A percentile compares a stretch with the other conserved stretches of the same genome.
phyloP scores from a whole-genome alignment of 2,888 invertebrate genomes.

The Tridacna crocea region DNA sequence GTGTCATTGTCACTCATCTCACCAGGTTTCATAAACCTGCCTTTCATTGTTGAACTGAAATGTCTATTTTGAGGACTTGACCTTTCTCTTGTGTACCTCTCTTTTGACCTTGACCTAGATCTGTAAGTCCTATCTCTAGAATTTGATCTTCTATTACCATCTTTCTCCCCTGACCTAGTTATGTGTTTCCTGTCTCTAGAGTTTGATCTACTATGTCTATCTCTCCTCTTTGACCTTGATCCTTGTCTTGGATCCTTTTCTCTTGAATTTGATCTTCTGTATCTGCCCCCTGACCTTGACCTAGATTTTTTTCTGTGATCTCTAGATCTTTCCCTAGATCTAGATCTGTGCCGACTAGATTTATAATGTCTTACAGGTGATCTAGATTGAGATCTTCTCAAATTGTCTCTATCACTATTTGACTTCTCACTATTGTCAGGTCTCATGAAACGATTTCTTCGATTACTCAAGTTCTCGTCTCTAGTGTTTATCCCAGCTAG shows the following conservation, averaged over 20 bases:
- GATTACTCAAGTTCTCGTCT: slow-evolving; percentile 31
- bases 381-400: slow-evolving; percentile 18
- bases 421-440: slow-evolving; percentile 51
- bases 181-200: slow-evolving; percentile 12
- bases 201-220: slow-evolving; percentile 21
- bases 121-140: slow-evolving; percentile 31
- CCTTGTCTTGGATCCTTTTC: background rate
- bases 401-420: background rate
- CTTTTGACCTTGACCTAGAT: slow-evolving; percentile 56
- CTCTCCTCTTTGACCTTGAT: slow-evolving; percentile 28
- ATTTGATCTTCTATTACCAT: slow-evolving; percentile 44
- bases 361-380: slow-evolving; percentile 18
- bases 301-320: slow-evolving; percentile 20
- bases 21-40: slow-evolving; percentile 62
- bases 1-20: slow-evolving; percentile 37
- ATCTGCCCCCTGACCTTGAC: slow-evolving; percentile 20
- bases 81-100: slow-evolving; percentile 45
- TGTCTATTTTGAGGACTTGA: slow-evolving; percentile 42
- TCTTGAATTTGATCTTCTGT: slow-evolving; percentile 18
- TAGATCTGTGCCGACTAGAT: slow-evolving; percentile 3
- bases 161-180: slow-evolving; percentile 28
- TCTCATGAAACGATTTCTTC: slow-evolving; percentile 64
- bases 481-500: slow-evolving; percentile 36
- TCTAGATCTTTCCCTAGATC: slow-evolving; percentile 19
- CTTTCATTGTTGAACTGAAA: slow-evolving; percentile 42